Base-by-base conservation (phyloP, 2,797 vertebrate species). In the Labeo calbasu region DNA sequence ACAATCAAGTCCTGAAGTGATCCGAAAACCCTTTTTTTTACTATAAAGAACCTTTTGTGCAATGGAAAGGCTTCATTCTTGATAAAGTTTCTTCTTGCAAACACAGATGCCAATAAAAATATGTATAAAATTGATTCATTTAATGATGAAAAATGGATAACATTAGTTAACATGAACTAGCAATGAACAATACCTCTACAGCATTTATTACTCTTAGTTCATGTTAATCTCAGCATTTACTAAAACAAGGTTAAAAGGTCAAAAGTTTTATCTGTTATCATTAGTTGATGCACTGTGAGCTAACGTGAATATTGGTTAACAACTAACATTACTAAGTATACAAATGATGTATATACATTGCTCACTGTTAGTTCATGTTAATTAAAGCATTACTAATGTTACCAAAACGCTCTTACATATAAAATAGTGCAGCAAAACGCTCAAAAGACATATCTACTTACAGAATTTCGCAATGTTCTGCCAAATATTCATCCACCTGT, bases 371-470 rank as follows among this genome's bases (percentile, higher is more conserved):
- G 25, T 19, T 65, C 7, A 3, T 65, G 25, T 65, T 63, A 15
- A 2, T 15, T 32, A 66, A 17, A 36, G 15, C 8, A 66, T 66
- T 36, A 17, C 25, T 17, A 65, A 65, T 32, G 25, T 65, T 15
- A 28, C 28, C 28, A 32, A 32, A 32, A 32, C 28, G 3, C 28
- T 32, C n/a, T 5, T 77, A 61, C 11, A 25, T 10, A 21, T 21
- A 15, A 13, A 21, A 40, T 40, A 32, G 71, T 72, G 53, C n/a
- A 70, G 40, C n/a, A 59, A 71, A 63, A 40, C n/a, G 21, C 7
- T 32, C 7, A 17, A 59, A 23, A 59, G 1, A 59, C 10, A 59
- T 11, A 9, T 19, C 21, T 84, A 84, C 86, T 87, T 79, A 88
- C 79, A 59, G 53, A 86, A 17, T 79, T 61, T 55, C 84, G 32